Percentiles rank a stretch among this genome's conserved stretches.
Evolutionary conservation across 2,888 invertebrate species (phyloP).

Genomic region (Cecidostiba fungosa): DNA sequence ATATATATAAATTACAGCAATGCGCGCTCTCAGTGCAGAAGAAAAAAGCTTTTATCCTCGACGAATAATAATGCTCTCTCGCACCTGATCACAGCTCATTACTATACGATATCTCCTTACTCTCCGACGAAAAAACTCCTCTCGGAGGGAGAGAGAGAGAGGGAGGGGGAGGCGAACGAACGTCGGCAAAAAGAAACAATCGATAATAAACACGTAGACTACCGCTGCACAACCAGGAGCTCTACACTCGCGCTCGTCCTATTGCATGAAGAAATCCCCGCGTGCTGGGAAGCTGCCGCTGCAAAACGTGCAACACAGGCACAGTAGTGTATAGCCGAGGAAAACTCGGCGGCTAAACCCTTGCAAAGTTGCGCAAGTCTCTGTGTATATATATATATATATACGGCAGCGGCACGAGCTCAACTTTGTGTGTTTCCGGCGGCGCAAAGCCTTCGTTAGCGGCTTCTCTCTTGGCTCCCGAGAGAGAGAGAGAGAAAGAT

Average conservation of each 20-base stretch:
- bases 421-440: conserved; percentile 28
- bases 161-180: background rate
- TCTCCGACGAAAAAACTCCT: conserved; percentile 15
- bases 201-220: conserved; percentile 26
- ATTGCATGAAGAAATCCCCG: conserved; percentile 11
- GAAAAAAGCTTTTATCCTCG: conserved; percentile 13
- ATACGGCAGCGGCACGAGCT: background rate
- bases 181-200: conserved; percentile 4
- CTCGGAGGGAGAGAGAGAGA: background rate
- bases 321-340: background rate
- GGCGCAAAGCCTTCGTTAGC: conserved; percentile 25
- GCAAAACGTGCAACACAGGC: conserved; percentile 5
- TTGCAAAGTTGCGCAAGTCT: conserved; percentile 15
- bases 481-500: background rate
- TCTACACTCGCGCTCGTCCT: background rate
- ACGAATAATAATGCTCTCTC: background rate
- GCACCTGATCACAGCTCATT: conserved; percentile 7
- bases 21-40: background rate
- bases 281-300: conserved; percentile 25
- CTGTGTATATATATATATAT: background rate
- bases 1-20: background rate
- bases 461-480: conserved; percentile 1
- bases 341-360: conserved; percentile 16
- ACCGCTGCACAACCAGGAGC: background rate
- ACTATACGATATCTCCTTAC: background rate